Evolutionary conservation across 64 coral and sea anemone genomes (phyloP), one percentile per base, ranked within the genome.

Genomic region (Actinia equina): DNA sequence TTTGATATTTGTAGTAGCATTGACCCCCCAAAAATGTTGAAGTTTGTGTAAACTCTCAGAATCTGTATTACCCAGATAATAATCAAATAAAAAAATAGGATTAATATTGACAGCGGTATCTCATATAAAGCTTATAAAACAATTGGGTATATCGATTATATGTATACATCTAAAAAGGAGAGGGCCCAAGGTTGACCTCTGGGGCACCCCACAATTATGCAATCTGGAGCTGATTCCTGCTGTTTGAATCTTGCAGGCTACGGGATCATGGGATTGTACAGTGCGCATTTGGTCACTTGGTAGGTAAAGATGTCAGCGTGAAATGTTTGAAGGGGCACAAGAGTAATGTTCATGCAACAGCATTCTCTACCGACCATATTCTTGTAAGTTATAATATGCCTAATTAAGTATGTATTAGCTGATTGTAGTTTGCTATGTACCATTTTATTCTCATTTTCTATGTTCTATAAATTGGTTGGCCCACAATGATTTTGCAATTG

Each of bases 221-320:
- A 57, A 57, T 57, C 13, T 57, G 15, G 7, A 57, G 55, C 55
- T 57, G 15, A 57, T 14, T 57, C 7, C 15, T 16, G 13, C 55
- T 57, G 55, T 57, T 57, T 57, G 55, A 57, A 57, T 57, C 15
- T 16, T 13, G 0, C 55, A 57, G 97, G 97, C 93, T n/a, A 95
- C 97, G 42, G 97, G 97, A 26, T 99, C 97, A 44, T 99, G 97
- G 97, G 97, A 99, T 70, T 95, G 91, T 63, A 92, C 97, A 5
- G 85, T 99, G 20, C 87, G 97, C 44, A 70, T 99, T 61, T 99
- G 97, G 97, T 82, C 90, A n/a, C 55, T 99, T 41, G 12, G 30
- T 8, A n/a, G 85, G 27, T 0, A 88, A 77, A 13, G 88, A 93
- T 51, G 77, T 86, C 43, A 82, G 59, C 11, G 93, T 88, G 18